These are phyloP conservation scores for Plagiodera versicolora DNA, from an alignment of 2,888 invertebrate genomes.

Conservation along the genomic window DNA sequence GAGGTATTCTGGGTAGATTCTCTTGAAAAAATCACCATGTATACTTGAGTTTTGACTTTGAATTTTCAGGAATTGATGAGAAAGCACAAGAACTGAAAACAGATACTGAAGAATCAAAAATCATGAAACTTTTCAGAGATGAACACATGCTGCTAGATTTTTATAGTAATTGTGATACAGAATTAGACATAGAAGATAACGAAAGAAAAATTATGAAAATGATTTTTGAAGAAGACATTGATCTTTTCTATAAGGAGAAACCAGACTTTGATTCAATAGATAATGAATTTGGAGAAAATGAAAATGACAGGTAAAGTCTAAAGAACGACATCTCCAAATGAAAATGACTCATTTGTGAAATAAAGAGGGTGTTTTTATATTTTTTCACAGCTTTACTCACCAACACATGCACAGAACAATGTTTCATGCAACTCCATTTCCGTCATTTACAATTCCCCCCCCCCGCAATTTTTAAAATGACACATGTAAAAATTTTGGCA, in stretches of 20 bases:
- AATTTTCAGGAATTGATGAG: not conserved
- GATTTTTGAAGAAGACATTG: slow-evolving; percentile 22
- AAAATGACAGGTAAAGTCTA: slow-evolving; percentile 12
- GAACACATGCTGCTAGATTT: slow-evolving; percentile 15
- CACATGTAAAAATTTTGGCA: too few relatives aligned
- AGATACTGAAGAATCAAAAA: slow-evolving; percentile 11
- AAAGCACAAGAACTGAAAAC: not conserved
- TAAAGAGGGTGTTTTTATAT: too few relatives aligned
- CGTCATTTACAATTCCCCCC: too few relatives aligned
- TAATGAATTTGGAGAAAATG: slow-evolving; percentile 12
- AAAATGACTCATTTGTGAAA: too few relatives aligned
- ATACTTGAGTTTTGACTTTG: not conserved
- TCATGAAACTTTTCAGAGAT: slow-evolving; percentile 13
- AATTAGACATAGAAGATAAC: slow-evolving; percentile 13
- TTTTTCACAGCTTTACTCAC: too few relatives aligned
- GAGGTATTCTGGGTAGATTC: too few relatives aligned
- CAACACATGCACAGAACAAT: too few relatives aligned
- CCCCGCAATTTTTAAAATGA: too few relatives aligned
- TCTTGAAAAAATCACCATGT: too few relatives aligned
- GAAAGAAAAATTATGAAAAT: slow-evolving; percentile 20
- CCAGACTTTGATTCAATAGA: slow-evolving; percentile 20
- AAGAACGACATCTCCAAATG: too few relatives aligned
- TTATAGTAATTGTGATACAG: slow-evolving; percentile 7
- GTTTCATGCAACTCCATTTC: too few relatives aligned
- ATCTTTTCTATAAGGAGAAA: slow-evolving; percentile 22